Evolutionary conservation across 1,140 invertebrate species (phyloP), one percentile per base, ranked within the genome.

Genomic region (Drosophila willistoni): DNA sequence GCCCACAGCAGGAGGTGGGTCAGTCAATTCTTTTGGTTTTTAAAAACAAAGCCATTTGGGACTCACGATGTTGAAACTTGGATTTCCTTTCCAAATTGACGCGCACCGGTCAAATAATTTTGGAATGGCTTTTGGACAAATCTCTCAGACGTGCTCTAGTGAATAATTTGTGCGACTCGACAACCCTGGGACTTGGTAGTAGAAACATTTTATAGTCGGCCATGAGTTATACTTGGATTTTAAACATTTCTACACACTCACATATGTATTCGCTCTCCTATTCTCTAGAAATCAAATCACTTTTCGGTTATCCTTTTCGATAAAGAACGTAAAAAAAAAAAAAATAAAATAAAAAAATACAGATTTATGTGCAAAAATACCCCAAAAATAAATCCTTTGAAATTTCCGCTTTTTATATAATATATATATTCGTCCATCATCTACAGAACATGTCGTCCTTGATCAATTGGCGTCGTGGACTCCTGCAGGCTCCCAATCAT

Each of bases 381-480:
- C 5, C 1, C 9, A 1, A 39, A 42, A 13, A 3, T n/a, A 47
- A 19, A 47, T 19, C 44, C 7, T 22, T 22, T 22, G 2, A 51
- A 51, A 51, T 22, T 47, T 47, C 44, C 17, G 44, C 44, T 19
- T 29, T 29, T 29, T 47, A 17, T 14, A 17, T 14, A 14, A 14
- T 14, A 7, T 6, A 7, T 6, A n/a, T 14, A 14, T 14, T 29
- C 1, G 42, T 14, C n/a, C 44, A 17, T 19, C 6, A 47, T 17
- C 10, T 57, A 7, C 29, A 34, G 25, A 10, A 10, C 25, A 12
- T 17, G 7, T 10, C 41, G 72, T 64, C 33, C 12, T 13, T 55
- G 19, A n/a, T n/a, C 9, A 47, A 33, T 19, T 75, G 63, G 69
- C 55, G 56, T 0, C 63, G 63, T 13, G 42, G 61, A n/a, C 10